A percentile compares a stretch with the other conserved stretches of the same genome.
phyloP scores from a whole-genome alignment of 2,888 invertebrate species.

The Brachynemurus nebulosus region DNA sequence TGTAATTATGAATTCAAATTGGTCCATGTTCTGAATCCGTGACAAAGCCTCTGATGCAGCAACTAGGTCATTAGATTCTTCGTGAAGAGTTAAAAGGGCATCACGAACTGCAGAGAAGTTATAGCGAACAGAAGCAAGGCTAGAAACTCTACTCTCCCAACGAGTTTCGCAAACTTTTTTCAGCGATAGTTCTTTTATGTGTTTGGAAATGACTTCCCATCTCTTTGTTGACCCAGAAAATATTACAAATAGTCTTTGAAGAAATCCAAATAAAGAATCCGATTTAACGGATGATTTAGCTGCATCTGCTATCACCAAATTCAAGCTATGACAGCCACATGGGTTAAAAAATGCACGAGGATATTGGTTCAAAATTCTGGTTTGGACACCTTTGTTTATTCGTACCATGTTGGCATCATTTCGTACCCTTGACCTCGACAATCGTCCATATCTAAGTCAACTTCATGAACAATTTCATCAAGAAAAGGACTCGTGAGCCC shows the following conservation, averaged over 20 bases:
- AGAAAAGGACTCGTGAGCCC: too few species aligned
- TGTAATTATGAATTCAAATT: too few species aligned
- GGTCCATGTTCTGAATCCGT: too few species aligned
- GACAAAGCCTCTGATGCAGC: too few species aligned
- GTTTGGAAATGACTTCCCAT: neutral
- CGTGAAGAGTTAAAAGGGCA: too few species aligned
- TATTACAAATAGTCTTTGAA: neutral
- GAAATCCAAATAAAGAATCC: neutral
- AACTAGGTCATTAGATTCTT: too few species aligned
- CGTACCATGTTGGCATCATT: constrained; percentile 19
- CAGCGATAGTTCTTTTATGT: neutral
- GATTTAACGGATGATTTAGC: constrained; percentile 5
- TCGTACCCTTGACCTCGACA: too few species aligned
- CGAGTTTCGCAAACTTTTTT: neutral
- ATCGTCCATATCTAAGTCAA: too few species aligned
- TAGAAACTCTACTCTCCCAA: too few species aligned
- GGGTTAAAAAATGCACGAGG: constrained; percentile 15
- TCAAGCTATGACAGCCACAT: constrained; percentile 11
- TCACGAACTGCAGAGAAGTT: too few species aligned
- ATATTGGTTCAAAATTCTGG: constrained; percentile 15
- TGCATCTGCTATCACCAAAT: constrained; percentile 11
- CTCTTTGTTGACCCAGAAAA: neutral
- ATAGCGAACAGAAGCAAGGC: too few species aligned
- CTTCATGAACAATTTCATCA: too few species aligned
- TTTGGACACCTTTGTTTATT: constrained; percentile 13